Base-by-base conservation (phyloP, 2,797 vertebrate genomes). In the Rallus crepitans region DNA sequence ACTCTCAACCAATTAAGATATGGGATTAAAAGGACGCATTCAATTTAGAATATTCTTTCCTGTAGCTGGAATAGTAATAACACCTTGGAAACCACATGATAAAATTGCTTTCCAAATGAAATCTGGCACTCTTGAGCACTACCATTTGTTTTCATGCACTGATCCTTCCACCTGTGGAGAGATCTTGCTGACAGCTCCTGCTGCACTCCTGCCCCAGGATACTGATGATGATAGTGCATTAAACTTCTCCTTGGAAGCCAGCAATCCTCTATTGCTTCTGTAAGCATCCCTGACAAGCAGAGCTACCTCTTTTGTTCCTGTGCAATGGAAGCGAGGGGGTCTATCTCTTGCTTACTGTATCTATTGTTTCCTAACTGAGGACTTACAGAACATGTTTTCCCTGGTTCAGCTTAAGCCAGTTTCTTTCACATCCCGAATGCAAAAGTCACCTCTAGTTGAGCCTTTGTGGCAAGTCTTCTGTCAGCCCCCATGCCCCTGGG, bases 21-120 rank as follows among this genome's bases (percentile, higher is more conserved):
- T 1, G 23, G 52, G 47, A 77, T 89, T 87, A 87, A 87, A 92
- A 83, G 53, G 45, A 63, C 63, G 11, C 45, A 82, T 35, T 82
- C 56, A 87, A 42, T 93, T 90, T 45, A 82, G 48, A 78, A 27
- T 68, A 61, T 52, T 89, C 80, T 73, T 92, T 78, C 12, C 47
- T 93, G 82, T 88, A 70, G 42, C 60, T 84, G 33, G 6, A 77
- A 53, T n/a, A 59, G 39, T 61, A 94, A 63, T 42, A 89, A 45
- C 28, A 86, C 31, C 39, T 87, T 84, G 35, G 80, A 76, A 94
- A 84, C 14, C 33, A 81, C 71, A 71, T 20, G 66, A 52, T 48
- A 80, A 86, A 90, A 91, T 70, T 19, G 15, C 23, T 89, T 95
- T 86, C 82, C 80, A 89, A 89, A 76, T 73, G 40, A 76, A 86